Percentiles rank a stretch among this genome's conserved stretches.
Evolutionary conservation across 37 sponge, comb jelly and placozoan species (phyloP).

Genomic region (Halisarca cf. caerulea): DNA sequence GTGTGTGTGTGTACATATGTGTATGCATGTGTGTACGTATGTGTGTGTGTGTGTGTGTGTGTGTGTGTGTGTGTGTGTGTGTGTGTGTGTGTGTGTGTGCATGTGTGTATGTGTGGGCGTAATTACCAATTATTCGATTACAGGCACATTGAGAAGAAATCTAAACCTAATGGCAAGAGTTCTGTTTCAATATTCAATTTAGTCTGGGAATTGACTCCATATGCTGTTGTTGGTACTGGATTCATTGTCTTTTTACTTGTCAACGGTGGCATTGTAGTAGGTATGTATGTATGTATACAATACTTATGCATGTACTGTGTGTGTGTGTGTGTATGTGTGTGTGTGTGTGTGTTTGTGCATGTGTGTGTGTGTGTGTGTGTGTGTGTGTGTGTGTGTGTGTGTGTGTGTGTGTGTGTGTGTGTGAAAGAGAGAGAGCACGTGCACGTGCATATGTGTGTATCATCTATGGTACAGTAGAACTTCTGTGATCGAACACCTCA

Average conservation of each 20-base stretch:
- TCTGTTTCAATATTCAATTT: not conserved
- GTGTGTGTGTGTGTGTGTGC: slow-evolving; percentile 19
- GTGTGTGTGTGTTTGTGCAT: no score
- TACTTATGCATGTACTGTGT: not conserved
- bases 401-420: no score
- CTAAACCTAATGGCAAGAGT: not conserved
- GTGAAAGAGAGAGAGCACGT: no score
- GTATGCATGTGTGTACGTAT: not conserved
- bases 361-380: no score
- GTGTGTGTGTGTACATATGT: not conserved
- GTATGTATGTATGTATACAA: slow-evolving; percentile 28
- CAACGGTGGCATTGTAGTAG: slow-evolving; percentile 92
- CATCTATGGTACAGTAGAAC: no score
- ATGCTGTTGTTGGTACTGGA: slow-evolving; percentile 42
- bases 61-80: slow-evolving; percentile 25
- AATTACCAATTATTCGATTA: not conserved
- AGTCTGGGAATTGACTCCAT: slow-evolving; percentile 56
- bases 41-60: slow-evolving; percentile 4
- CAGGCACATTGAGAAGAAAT: not conserved
- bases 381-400: no score
- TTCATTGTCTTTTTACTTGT: slow-evolving; percentile 69
- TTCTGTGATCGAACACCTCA: no score
- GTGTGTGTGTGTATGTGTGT: no score
- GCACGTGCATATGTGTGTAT: no score
- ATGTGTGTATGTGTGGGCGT: not conserved